These are phyloP conservation scores for Phrynocephalus versicolor DNA, from an alignment of 2,113 vertebrate species.

Conservation along the genomic window DNA sequence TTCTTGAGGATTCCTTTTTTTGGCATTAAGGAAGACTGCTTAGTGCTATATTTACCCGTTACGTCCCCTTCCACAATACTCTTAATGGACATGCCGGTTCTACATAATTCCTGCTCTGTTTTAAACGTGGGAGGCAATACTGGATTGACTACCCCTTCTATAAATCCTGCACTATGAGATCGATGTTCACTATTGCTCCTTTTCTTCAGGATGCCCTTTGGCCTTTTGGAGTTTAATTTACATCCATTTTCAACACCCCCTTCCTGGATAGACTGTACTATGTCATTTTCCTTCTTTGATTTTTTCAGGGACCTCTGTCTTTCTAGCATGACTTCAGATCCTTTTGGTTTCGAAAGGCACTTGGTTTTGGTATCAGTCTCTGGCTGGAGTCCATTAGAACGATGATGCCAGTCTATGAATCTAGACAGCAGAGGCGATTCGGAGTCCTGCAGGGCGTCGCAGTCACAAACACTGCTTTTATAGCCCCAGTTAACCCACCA, in stretches of 20 bases:
- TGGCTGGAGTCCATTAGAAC: slow-evolving; percentile 75
- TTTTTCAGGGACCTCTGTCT: slow-evolving; percentile 91
- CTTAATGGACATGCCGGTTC: slow-evolving; percentile 62
- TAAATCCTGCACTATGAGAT: slow-evolving; percentile 83
- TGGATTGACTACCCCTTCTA: slow-evolving; percentile 75
- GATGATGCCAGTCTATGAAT: slow-evolving; percentile 96
- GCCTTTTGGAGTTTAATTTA: slow-evolving; percentile 88
- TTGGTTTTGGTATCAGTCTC: slow-evolving; percentile 77
- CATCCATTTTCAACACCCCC: slow-evolving; percentile 75
- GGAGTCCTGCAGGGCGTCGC: slow-evolving; percentile 83
- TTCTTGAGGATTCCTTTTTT: slow-evolving; percentile 99
- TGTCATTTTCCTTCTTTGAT: slow-evolving; percentile 93
- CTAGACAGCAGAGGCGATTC: slow-evolving; percentile 91
- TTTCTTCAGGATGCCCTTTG: slow-evolving; percentile 96
- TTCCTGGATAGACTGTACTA: slow-evolving; percentile 76
- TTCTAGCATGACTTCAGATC: slow-evolving; percentile 74
- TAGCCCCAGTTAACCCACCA: slow-evolving; percentile 99
- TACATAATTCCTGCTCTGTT: slow-evolving; percentile 76
- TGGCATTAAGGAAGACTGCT: slow-evolving; percentile 84
- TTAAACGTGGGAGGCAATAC: slow-evolving; percentile 74
- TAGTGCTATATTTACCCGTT: slow-evolving; percentile 75
- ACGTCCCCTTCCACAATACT: slow-evolving; percentile 71
- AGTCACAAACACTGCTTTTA: slow-evolving; percentile 96
- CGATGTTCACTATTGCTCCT: slow-evolving; percentile 86
- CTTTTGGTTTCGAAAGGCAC: slow-evolving; percentile 75